Percentiles rank a stretch among this genome's conserved stretches.
phyloP scores from a whole-genome alignment of 2,888 invertebrate species.

The Myopa tessellatipennis region DNA sequence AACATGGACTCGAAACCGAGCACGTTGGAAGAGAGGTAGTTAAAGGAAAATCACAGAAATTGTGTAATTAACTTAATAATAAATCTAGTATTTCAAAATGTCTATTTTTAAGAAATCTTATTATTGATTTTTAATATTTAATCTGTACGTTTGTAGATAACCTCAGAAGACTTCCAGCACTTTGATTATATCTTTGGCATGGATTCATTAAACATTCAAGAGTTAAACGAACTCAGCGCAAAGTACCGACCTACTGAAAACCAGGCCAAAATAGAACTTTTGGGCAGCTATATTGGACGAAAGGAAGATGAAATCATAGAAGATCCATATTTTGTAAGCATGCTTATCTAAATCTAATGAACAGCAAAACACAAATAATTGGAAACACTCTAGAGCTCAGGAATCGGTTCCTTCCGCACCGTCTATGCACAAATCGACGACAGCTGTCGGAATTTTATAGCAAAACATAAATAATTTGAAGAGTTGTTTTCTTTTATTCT shows the following conservation, averaged over 20 bases:
- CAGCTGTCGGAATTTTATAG: conserved; percentile 54
- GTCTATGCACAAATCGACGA: conserved; percentile 57
- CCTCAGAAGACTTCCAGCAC: conserved; percentile 76
- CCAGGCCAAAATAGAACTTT: conserved; percentile 77
- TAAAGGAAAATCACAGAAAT: not conserved
- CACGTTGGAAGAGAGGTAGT: conserved; percentile 74
- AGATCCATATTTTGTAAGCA: conserved; percentile 90
- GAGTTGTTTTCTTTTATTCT: too few relatives aligned
- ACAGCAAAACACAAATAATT: conserved; percentile 4
- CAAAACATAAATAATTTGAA: conserved; percentile 40
- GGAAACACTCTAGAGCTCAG: conserved; percentile 52
- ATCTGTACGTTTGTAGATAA: conserved; percentile 71
- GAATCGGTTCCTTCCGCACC: conserved; percentile 57
- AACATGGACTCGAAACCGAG: conserved; percentile 72
- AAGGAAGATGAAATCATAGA: conserved; percentile 79
- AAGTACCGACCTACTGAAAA: conserved; percentile 71
- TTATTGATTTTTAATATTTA: not conserved
- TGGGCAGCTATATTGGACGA: conserved; percentile 85
- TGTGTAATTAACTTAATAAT: not conserved
- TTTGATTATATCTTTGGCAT: conserved; percentile 94
- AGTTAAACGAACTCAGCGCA: conserved; percentile 70
- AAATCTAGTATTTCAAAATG: too few relatives aligned
- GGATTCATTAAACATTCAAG: conserved; percentile 85
- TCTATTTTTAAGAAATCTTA: too few relatives aligned
- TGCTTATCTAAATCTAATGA: not conserved